Conservation (phyloP, 2,888 invertebrate species). For the Polydrusus tereticollis region DNA sequence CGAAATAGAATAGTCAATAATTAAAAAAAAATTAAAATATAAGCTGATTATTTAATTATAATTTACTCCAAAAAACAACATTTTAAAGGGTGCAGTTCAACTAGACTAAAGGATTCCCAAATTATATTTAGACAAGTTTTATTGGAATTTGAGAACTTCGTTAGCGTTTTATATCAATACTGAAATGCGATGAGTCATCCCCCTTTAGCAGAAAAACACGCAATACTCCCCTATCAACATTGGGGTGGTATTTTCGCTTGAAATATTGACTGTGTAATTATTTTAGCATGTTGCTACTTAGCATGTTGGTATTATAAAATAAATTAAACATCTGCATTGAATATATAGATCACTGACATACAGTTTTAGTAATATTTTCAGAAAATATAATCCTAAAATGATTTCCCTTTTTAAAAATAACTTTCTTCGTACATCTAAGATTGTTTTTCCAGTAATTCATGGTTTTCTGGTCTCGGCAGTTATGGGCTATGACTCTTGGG, state of each 20-base stretch:
- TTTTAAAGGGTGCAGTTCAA: too few relatives aligned
- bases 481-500: neutral
- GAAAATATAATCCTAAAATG: neutral
- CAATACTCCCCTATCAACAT: conserved; percentile 12
- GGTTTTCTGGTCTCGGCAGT: neutral
- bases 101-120: too few relatives aligned
- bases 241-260: conserved; percentile 7
- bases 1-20: too few relatives aligned
- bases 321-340: too few relatives aligned
- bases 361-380: too few relatives aligned
- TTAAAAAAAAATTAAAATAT: too few relatives aligned
- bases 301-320: too few relatives aligned
- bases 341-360: too few relatives aligned
- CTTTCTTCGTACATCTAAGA: neutral
- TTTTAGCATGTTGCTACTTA: neutral
- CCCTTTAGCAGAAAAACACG: conserved; percentile 19
- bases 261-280: neutral
- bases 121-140: neutral
- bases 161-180: conserved; percentile 32
- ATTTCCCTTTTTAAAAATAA: too few relatives aligned
- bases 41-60: too few relatives aligned
- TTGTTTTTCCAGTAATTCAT: neutral
- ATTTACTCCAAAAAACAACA: too few relatives aligned
- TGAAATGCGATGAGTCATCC: conserved; percentile 27
- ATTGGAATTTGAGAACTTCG: neutral